phyloP scores from a whole-genome alignment of 1,140 invertebrate species.

The Drosophila yakuba region DNA sequence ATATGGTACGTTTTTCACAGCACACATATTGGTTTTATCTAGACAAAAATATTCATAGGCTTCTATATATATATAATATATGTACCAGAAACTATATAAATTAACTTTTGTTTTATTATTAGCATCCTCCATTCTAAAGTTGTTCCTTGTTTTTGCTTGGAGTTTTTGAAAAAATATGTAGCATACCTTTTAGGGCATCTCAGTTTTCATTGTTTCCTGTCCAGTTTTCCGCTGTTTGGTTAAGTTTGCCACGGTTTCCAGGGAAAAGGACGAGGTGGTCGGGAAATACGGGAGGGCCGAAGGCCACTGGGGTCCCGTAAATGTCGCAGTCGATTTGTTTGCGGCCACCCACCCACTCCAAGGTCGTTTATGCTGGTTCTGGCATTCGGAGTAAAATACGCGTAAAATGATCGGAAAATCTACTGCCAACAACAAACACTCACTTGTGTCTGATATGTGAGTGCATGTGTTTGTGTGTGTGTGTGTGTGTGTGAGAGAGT shows the following conservation, averaged over 20 bases:
- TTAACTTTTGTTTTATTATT: not conserved
- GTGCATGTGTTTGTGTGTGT: not conserved
- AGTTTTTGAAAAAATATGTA: not conserved
- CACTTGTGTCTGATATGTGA: slow-evolving; percentile 1
- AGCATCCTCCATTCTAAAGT: not conserved
- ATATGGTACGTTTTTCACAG: not conserved
- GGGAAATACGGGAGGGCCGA: not conserved
- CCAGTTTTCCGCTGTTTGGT: not conserved
- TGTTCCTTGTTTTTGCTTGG: not conserved
- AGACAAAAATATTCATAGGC: not conserved
- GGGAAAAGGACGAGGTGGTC: not conserved
- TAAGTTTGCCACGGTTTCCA: slow-evolving; percentile 3
- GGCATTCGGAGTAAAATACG: slow-evolving; percentile 53
- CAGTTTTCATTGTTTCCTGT: not conserved
- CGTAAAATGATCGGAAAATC: slow-evolving; percentile 58
- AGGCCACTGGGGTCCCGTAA: slow-evolving; percentile 43
- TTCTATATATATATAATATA: not conserved
- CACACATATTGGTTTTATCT: not conserved
- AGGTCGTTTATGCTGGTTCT: slow-evolving; percentile 41
- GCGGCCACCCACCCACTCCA: not conserved
- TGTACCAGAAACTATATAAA: not conserved
- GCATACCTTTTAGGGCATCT: not conserved
- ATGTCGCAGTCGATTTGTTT: slow-evolving; percentile 42
- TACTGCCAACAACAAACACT: slow-evolving; percentile 47
- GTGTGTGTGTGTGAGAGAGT: not conserved